Base-by-base conservation (phyloP, 2,113 vertebrate genomes). In the Eulemur rufifrons region DNA sequence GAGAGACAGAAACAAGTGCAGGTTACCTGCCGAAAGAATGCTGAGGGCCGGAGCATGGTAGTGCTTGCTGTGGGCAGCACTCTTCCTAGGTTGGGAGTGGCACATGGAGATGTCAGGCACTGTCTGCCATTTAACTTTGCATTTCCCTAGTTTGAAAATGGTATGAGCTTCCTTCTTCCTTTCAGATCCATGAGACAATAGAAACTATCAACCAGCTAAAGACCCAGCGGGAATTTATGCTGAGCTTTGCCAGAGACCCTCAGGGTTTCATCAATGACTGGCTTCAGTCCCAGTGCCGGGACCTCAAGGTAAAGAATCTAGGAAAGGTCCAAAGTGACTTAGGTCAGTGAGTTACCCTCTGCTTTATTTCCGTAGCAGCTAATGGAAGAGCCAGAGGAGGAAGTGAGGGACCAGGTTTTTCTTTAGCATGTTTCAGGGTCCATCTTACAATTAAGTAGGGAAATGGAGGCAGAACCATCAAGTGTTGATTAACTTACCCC, bases 161-260 rank as follows among this genome's bases (percentile, higher is more conserved):
- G 69, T 89, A 11, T 8, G n/a, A 52, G 17, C 54, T 25, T 88
- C 86, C 93, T 21, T 97, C 39, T 92, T 94, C 52, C 88, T 88
- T 98, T 93, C 95, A 99, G 99, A 99, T 99, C 94, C 99, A 99
- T 59, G 99, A 99, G 98, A 99, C 99, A 63, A 99, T 99, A 84
- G 99, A 99, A 98, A 99, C 99, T 95, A 99, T 99, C 97, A 99
- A 99, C 99, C 99, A 99, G 97, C 99, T 99, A 99, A 99, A 99
- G 99, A 99, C 99, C 64, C 99, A 99, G 99, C 98, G 99, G 5
- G 99, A 99, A 98, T 99, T 99, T 98, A 99, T 99, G 99, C 98
- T 99, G 98, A 99, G 99, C 98, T 99, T 99, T 95, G 99, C 99
- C 98, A 99, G 99, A 97, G 99, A 99, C 98, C 99, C 99, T 96